phyloP scores from a whole-genome alignment of 1,140 invertebrate genomes.

The Phortica variegata region DNA sequence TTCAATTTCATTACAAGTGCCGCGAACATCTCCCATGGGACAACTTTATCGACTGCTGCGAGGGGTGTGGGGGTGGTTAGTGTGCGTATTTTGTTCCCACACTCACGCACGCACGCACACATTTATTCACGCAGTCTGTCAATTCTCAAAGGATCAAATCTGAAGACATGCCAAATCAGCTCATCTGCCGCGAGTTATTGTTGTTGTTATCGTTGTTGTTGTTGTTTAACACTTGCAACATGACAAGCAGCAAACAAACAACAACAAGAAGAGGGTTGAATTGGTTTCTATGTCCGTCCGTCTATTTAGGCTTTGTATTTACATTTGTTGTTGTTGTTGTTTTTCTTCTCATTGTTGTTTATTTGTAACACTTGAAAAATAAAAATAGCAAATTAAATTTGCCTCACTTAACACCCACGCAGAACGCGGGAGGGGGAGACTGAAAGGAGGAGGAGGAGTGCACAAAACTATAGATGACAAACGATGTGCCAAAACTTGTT shows the following conservation, averaged over 20 bases:
- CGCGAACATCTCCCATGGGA: slow-evolving; percentile 38
- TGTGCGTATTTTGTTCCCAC: neutral
- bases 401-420: slow-evolving; percentile 54
- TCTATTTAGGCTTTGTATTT: slow-evolving; percentile 45
- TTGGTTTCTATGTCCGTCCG: slow-evolving; percentile 3
- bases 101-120: too few species aligned
- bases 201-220: too few species aligned
- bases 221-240: slow-evolving; percentile 13
- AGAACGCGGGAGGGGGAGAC: too few species aligned
- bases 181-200: too few species aligned
- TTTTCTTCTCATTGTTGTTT: slow-evolving; percentile 22
- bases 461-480: too few species aligned
- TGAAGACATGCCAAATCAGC: too few species aligned
- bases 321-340: slow-evolving; percentile 34
- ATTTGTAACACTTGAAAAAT: slow-evolving; percentile 37
- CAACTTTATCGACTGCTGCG: slow-evolving; percentile 53
- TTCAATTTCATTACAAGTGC: slow-evolving; percentile 53
- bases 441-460: too few species aligned
- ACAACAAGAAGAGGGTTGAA: neutral
- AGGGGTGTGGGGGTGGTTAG: slow-evolving; percentile 35
- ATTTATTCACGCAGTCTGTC: too few species aligned
- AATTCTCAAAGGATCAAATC: slow-evolving; percentile 46
- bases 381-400: slow-evolving; percentile 54
- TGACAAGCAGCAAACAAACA: slow-evolving; percentile 25
- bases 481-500: too few species aligned